Base-by-base conservation (phyloP, 2,888 invertebrate genomes). In the Plebejus argus region DNA sequence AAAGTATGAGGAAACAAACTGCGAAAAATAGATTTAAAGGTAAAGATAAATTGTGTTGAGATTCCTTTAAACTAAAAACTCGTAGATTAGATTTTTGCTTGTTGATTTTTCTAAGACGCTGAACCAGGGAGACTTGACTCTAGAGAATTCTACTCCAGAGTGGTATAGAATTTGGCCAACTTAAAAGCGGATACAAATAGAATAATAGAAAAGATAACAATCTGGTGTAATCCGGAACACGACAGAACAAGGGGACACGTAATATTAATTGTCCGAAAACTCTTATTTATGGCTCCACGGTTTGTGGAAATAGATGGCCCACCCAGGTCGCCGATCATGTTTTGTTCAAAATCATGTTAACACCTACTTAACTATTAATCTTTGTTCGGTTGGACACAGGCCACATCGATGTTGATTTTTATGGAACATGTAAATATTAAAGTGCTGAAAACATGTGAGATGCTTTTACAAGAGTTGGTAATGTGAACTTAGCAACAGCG, bases 221-320 rank as follows among this genome's bases (percentile, higher is more conserved):
- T 74, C 74, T 74, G 20, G 12, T 45, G 77, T 86, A 87, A 87
- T 83, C 84, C 80, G 82, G 83, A 85, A 85, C 86, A 87, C 86
- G 85, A 88, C 86, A 88, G 86, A 87, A 82, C 86, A 89, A 89
- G 88, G 90, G 88, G 87, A 82, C 84, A 82, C 83, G 85, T 86
- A 86, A 89, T 91, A 92, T 93, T 91, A 92, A 93, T 93, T 91
- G 92, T 89, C 91, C 90, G 87, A 91, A 91, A 91, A 89, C 87
- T 84, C 80, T 91, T 91, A 92, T 93, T 92, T 92, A 91, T 91
- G 89, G 87, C 86, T 84, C 84, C 85, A 86, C 85, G 86, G 87
- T 90, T 90, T 90, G 91, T 88, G 83, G 89, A 92, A 92, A 92
- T 92, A 91, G 89, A 82, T 85, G 82, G 91, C 84, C 92, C 92